Base-by-base conservation (phyloP, 2,113 vertebrate species). In the Rostratula benghalensis region DNA sequence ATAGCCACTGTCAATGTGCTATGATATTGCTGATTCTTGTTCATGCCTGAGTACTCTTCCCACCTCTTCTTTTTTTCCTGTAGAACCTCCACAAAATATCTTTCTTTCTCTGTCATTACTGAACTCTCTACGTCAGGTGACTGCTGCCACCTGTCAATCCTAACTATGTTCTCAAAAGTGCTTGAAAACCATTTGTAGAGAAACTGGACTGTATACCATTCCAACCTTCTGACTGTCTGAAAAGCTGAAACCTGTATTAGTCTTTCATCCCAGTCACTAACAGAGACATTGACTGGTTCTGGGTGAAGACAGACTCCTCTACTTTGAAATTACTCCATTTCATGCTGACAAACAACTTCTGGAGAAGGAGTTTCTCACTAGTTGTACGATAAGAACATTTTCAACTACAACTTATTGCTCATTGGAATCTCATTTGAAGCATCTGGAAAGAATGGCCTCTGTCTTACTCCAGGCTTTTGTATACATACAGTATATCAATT, bases 301-400 rank as follows among this genome's bases (percentile, higher is more conserved):
- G 39, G 11, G 51, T 56, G 48, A 91, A 30, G 25, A 84, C 39
- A 79, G 68, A 33, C 45, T 78, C 43, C 56, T 83, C 48, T 70
- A 5, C 41, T 50, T 45, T 39, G 63, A n/a, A n/a, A n/a, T n/a
- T 43, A 46, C 13, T 79, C 84, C 13, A 11, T 68, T 68, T 67
- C 11, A 79, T 60, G 43, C 14, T 85, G 56, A 60, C n/a, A 79
- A 46, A 53, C 24, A 83, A 25, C 14, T 64, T 0, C 0, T 25
- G 15, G 13, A 33, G 19, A 25, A 16, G 23, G 11, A 85, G 19
- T 56, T 90, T 79, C 35, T 43, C 79, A 41, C 3, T 9, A 71
- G 30, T 8, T 5, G 2, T 12, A 3, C 0, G 0, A 20, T 21
- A 24, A 57, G n/a, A 80, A 64, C 35, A 28, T 0, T 8, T 77